Conservation (phyloP, 1,140 invertebrate genomes). For the Luehdorfia chinensis region DNA sequence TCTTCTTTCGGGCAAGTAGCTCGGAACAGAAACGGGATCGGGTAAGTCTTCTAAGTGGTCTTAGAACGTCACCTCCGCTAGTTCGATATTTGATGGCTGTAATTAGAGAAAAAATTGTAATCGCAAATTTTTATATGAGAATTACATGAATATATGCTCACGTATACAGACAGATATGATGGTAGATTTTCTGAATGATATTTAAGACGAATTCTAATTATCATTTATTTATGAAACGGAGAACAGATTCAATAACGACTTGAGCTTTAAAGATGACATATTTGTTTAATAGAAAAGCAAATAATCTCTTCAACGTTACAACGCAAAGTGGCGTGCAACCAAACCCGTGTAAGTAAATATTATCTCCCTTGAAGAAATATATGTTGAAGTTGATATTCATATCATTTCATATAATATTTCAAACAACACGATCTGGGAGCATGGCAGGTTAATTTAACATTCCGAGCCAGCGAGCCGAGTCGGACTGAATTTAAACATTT, state of each 20-base stretch:
- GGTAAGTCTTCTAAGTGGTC: conserved; percentile 59
- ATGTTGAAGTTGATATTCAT: conserved; percentile 24
- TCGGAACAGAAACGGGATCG: conserved; percentile 45
- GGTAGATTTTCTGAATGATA: too few relatives aligned
- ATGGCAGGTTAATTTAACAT: conserved; percentile 51
- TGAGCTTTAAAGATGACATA: background rate
- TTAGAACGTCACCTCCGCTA: conserved; percentile 59
- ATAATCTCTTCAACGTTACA: background rate
- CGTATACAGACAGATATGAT: too few relatives aligned
- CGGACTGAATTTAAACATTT: conserved; percentile 44
- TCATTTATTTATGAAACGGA: too few relatives aligned
- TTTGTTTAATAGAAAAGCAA: background rate
- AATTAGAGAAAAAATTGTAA: too few relatives aligned
- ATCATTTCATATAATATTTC: conserved; percentile 46
- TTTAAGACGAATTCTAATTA: too few relatives aligned
- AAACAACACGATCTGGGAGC: conserved; percentile 37
- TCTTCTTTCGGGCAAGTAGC: conserved; percentile 52
- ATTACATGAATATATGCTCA: too few relatives aligned
- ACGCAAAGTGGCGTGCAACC: conserved; percentile 9
- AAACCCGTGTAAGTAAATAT: conserved; percentile 17
- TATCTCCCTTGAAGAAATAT: conserved; percentile 19
- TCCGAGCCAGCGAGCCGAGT: conserved; percentile 39
- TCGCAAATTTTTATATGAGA: too few relatives aligned
- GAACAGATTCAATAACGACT: too few relatives aligned
- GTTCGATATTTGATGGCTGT: conserved; percentile 56